Conservation (phyloP, 2,797 vertebrate genomes). For the Pogonophryne albipinna region DNA sequence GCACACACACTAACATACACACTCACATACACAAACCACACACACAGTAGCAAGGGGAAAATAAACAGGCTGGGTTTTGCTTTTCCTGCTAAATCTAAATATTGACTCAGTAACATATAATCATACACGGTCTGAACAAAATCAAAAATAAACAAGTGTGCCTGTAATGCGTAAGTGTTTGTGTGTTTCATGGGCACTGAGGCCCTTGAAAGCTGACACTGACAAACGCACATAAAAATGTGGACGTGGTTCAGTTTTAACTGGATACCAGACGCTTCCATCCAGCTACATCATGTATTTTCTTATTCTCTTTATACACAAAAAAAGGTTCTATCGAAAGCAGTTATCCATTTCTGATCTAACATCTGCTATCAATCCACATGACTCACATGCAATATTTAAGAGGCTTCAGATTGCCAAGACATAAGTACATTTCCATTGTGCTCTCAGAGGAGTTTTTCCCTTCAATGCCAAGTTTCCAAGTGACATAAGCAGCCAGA, state of each 20-base stretch:
- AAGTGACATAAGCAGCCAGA: constrained; percentile 57
- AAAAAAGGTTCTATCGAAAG: constrained; percentile 32
- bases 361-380: constrained; percentile 68
- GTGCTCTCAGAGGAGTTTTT: constrained; percentile 34
- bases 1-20: constrained; percentile 13
- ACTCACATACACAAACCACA: constrained; percentile 11
- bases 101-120: constrained; percentile 84
- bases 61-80: constrained; percentile 68
- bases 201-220: constrained; percentile 48
- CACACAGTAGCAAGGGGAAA: constrained; percentile 68
- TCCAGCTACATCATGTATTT: constrained; percentile 44
- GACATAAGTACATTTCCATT: constrained; percentile 39
- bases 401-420: constrained; percentile 39
- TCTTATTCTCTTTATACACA: constrained; percentile 17
- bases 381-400: constrained; percentile 53
- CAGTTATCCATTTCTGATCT: constrained; percentile 14
- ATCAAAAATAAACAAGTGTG: constrained; percentile 79
- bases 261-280: constrained; percentile 47
- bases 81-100: constrained; percentile 82
- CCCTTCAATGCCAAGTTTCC: constrained; percentile 58
- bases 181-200: constrained; percentile 52
- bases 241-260: constrained; percentile 46
- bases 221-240: constrained; percentile 49
- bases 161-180: constrained; percentile 61
- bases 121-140: constrained; percentile 79